phyloP scores from a whole-genome alignment of 2,888 invertebrate genomes.

The Epistrophe eligans region DNA sequence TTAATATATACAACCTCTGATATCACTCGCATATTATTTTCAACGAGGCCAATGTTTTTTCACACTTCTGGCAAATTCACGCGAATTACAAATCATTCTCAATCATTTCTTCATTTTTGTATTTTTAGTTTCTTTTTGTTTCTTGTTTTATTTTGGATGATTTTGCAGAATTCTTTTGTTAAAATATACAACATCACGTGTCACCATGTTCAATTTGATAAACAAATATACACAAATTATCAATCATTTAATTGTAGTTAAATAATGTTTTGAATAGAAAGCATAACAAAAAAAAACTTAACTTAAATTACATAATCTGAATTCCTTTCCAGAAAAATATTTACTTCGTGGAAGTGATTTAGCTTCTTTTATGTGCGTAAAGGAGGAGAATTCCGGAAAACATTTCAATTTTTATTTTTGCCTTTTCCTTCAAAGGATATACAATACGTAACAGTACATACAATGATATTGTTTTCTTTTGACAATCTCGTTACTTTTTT shows the following conservation, averaged over 20 bases:
- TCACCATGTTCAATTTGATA: neutral
- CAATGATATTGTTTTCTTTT: neutral
- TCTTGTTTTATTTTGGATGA: neutral
- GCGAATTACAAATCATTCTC: slow-evolving; percentile 33
- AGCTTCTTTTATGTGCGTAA: neutral
- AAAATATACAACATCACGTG: neutral
- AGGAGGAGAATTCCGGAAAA: neutral
- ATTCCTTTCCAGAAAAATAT: neutral
- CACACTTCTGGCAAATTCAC: slow-evolving; percentile 23
- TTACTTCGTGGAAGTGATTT: neutral
- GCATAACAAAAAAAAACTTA: neutral
- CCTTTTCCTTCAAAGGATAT: neutral
- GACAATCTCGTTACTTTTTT: neutral
- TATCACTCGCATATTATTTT: neutral
- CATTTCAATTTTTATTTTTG: neutral
- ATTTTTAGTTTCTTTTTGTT: neutral
- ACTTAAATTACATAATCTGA: neutral
- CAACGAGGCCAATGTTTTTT: slow-evolving; percentile 20
- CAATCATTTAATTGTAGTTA: slow-evolving; percentile 9
- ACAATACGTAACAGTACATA: neutral
- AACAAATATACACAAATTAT: neutral
- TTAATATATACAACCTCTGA: neutral
- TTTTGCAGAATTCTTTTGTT: neutral
- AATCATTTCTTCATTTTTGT: slow-evolving; percentile 27
- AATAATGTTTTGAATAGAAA: neutral